Conservation (phyloP, 2,888 invertebrate species). For the Aplocera efformata region DNA sequence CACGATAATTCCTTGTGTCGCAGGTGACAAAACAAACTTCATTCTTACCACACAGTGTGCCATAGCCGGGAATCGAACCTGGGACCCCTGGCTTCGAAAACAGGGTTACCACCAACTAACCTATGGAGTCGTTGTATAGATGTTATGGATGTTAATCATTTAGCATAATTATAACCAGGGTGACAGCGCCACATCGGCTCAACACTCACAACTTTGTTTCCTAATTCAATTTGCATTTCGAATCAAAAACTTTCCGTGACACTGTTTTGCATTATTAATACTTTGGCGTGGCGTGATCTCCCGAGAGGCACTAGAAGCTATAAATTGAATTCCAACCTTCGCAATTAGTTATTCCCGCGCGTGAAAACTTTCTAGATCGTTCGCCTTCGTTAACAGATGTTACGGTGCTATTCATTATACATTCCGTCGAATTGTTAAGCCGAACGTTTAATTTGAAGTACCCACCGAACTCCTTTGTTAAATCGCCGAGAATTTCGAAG, state of each 20-base stretch:
- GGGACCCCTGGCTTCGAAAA: no score
- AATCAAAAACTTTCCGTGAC: slow-evolving; percentile 80
- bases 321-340: slow-evolving; percentile 80
- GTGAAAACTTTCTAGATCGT: slow-evolving; percentile 81
- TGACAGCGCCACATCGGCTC: slow-evolving; percentile 59
- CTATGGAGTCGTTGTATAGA: slow-evolving; percentile 33
- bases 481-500: slow-evolving; percentile 46
- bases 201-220: slow-evolving; percentile 72
- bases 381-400: slow-evolving; percentile 81
- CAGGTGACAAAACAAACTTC: no score
- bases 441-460: slow-evolving; percentile 80
- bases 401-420: slow-evolving; percentile 81
- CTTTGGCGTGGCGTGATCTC: slow-evolving; percentile 76
- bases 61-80: no score
- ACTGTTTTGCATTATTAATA: slow-evolving; percentile 81
- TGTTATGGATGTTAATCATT: slow-evolving; percentile 60
- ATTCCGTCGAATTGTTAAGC: slow-evolving; percentile 79
- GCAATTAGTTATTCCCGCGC: slow-evolving; percentile 81
- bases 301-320: slow-evolving; percentile 76
- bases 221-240: slow-evolving; percentile 78
- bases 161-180: slow-evolving; percentile 52
- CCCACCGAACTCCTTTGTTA: slow-evolving; percentile 73
- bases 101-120: no score
- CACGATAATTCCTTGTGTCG: no score
- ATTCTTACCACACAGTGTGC: no score